Conservation (phyloP, 2,888 invertebrate genomes). For the Sclerodermus sp. region DNA sequence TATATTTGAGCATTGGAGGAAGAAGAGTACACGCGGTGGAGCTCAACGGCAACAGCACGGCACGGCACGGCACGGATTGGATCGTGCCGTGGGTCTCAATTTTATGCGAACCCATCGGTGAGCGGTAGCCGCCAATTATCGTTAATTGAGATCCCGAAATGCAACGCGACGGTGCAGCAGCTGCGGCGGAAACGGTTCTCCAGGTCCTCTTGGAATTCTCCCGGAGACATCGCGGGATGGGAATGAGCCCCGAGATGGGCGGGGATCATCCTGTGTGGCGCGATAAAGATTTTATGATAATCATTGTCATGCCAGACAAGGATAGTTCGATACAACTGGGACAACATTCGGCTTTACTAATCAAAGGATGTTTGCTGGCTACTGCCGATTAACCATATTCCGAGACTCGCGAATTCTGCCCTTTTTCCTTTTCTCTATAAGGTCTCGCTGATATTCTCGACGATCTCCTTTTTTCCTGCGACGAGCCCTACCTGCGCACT, state of each 20-base stretch:
- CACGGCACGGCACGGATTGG: constrained; percentile 4
- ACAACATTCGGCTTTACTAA: too few relatives aligned
- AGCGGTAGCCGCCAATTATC: constrained; percentile 48
- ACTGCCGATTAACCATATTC: too few relatives aligned
- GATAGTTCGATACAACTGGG: too few relatives aligned
- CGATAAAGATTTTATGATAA: constrained; percentile 6
- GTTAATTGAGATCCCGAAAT: constrained; percentile 46
- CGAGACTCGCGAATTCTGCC: too few relatives aligned
- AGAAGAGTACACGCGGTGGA: too few relatives aligned
- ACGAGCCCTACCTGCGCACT: too few relatives aligned
- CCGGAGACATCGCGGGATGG: not conserved
- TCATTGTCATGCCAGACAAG: not conserved
- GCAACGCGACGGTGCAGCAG: constrained; percentile 28
- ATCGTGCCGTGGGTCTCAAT: constrained; percentile 19
- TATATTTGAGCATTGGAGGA: too few relatives aligned
- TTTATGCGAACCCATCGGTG: constrained; percentile 23
- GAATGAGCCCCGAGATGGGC: constrained; percentile 1
- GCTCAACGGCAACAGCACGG: too few relatives aligned
- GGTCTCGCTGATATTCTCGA: too few relatives aligned
- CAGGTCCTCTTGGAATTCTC: not conserved
- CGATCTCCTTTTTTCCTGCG: too few relatives aligned
- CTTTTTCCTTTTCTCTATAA: too few relatives aligned
- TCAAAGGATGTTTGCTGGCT: too few relatives aligned
- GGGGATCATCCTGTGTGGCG: not conserved
- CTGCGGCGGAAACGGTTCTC: constrained; percentile 18